phyloP scores from a whole-genome alignment of 2,888 invertebrate species.

The Phorcus lineatus region DNA sequence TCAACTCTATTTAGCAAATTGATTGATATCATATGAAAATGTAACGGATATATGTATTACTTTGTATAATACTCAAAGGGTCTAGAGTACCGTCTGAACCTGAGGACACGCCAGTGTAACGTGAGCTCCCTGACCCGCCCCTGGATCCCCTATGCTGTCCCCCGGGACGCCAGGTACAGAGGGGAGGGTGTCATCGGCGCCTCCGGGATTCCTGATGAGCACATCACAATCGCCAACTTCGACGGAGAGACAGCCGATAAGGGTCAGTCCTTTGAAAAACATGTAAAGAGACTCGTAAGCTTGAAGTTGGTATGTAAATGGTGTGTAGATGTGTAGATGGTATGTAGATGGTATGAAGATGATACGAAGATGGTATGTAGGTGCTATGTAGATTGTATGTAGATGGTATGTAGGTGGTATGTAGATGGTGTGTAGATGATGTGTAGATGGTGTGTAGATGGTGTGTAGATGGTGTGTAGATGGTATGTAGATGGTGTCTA shows the following conservation, averaged over 20 bases:
- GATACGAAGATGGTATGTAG: no score
- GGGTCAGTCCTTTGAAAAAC: constrained; percentile 28
- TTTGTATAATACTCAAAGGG: constrained; percentile 36
- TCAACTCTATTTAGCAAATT: no score
- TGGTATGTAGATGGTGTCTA: no score
- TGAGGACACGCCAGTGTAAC: constrained; percentile 55
- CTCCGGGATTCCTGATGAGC: constrained; percentile 52
- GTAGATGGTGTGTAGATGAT: no score
- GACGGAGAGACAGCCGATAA: constrained; percentile 46
- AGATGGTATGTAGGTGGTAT: background rate
- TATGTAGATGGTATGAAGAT: no score
- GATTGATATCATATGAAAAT: no score
- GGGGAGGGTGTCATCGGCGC: constrained; percentile 58
- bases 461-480: no score
- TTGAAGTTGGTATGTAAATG: no score
- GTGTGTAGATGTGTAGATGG: no score
- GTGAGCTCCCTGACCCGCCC: constrained; percentile 47
- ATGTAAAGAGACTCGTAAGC: no score
- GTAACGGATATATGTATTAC: no score
- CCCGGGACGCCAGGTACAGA: constrained; percentile 53
- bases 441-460: no score
- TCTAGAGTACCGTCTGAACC: constrained; percentile 57
- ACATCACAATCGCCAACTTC: constrained; percentile 51
- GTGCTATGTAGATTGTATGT: background rate
- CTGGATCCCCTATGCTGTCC: constrained; percentile 57